Conservation (phyloP, 1,140 invertebrate species). For the Aphelinus certus region DNA sequence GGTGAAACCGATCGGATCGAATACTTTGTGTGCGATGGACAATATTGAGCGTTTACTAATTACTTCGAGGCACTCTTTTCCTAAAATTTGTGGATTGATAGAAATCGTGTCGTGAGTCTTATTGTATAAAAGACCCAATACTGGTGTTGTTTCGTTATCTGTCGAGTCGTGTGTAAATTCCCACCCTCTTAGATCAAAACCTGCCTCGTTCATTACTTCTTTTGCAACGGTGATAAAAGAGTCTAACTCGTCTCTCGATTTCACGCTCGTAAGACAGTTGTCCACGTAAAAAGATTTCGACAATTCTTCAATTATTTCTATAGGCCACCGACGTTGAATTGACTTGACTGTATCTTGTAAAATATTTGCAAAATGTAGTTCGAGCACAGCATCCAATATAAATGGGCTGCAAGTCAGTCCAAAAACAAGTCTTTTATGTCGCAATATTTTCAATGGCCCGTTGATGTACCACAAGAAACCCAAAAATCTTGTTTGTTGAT, state of each 20-base stretch:
- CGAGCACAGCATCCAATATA: slow-evolving; percentile 27
- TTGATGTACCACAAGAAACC: slow-evolving; percentile 42
- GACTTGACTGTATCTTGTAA: neutral
- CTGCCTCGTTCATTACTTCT: slow-evolving; percentile 19
- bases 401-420: slow-evolving; percentile 41
- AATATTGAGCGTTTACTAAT: slow-evolving; percentile 43
- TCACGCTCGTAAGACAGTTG: slow-evolving; percentile 40
- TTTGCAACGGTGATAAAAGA: slow-evolving; percentile 11
- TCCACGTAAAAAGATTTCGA: slow-evolving; percentile 42
- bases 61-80: slow-evolving; percentile 25
- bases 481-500: neutral
- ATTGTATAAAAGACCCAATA: slow-evolving; percentile 32
- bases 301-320: slow-evolving; percentile 26
- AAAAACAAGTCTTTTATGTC: slow-evolving; percentile 22
- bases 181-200: slow-evolving; percentile 43
- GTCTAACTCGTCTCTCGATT: slow-evolving; percentile 20
- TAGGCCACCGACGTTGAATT: slow-evolving; percentile 7
- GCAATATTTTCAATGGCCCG: slow-evolving; percentile 3
- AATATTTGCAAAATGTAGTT: slow-evolving; percentile 12
- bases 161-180: slow-evolving; percentile 24
- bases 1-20: slow-evolving; percentile 53
- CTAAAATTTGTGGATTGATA: slow-evolving; percentile 28
- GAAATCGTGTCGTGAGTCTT: slow-evolving; percentile 33
- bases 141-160: slow-evolving; percentile 18
- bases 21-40: slow-evolving; percentile 47